A percentile compares a stretch with the other conserved stretches of the same genome.
phyloP scores from a whole-genome alignment of 2,113 vertebrate genomes.

The Menidia beryllina region DNA sequence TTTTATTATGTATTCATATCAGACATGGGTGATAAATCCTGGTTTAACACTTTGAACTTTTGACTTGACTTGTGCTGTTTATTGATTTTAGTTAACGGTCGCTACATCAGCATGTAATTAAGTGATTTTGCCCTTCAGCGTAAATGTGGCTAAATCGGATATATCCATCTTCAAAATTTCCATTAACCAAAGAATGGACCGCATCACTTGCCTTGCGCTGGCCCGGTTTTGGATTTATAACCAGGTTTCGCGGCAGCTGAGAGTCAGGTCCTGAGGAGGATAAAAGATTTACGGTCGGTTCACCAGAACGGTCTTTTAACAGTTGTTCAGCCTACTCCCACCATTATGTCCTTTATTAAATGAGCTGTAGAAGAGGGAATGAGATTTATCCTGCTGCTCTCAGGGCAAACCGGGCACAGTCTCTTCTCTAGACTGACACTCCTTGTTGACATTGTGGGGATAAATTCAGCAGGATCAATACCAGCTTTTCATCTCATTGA shows the following conservation, averaged over 20 bases:
- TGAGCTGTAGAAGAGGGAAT: conserved; percentile 56
- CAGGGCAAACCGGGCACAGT: conserved; percentile 61
- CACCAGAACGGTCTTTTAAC: conserved; percentile 55
- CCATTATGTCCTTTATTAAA: conserved; percentile 74
- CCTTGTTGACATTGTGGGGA: conserved; percentile 75
- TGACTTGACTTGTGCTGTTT: conserved; percentile 41
- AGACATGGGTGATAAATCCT: conserved; percentile 2
- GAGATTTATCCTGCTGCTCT: conserved; percentile 71
- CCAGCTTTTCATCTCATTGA: conserved; percentile 75
- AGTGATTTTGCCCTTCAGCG: conserved; percentile 14
- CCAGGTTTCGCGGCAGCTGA: conserved; percentile 50
- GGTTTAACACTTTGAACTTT: conserved; percentile 50
- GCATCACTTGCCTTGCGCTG: conserved; percentile 39
- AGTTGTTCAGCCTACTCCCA: conserved; percentile 63
- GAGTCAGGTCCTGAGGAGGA: conserved; percentile 49
- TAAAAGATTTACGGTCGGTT: conserved; percentile 64
- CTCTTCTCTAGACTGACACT: conserved; percentile 62
- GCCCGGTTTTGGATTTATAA: conserved; percentile 52
- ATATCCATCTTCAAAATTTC: conserved; percentile 23
- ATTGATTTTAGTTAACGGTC: conserved; percentile 40
- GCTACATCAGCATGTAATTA: conserved; percentile 39
- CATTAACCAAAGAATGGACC: conserved; percentile 35
- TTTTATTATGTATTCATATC: conserved; percentile 17
- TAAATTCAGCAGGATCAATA: conserved; percentile 80
- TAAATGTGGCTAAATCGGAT: not conserved